Evolutionary conservation across 2,888 invertebrate species (phyloP).

Genomic region (Omphaloscelis lunosa): DNA sequence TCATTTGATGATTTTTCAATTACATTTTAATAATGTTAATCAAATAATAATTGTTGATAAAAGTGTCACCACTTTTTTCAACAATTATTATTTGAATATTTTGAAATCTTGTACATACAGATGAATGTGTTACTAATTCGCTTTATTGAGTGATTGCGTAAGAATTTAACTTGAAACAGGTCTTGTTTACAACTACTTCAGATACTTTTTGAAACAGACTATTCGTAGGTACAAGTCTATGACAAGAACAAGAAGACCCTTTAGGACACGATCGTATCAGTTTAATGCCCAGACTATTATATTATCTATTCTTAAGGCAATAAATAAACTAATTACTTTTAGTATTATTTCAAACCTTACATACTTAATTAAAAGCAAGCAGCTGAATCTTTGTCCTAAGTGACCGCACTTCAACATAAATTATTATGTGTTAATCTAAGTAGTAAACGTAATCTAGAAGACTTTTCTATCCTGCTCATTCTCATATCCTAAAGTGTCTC

Average conservation of each 20-base stretch:
- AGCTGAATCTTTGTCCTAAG: not conserved
- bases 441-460: not conserved
- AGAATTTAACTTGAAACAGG: not conserved
- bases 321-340: not conserved
- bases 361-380: conserved; percentile 12
- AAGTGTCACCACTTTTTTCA: too few relatives aligned
- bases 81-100: too few relatives aligned
- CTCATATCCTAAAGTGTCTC: not conserved
- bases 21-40: not conserved
- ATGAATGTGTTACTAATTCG: not conserved
- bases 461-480: not conserved
- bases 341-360: conserved; percentile 18
- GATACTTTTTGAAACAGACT: not conserved
- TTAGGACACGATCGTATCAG: not conserved
- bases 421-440: not conserved
- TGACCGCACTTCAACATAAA: not conserved
- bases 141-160: not conserved
- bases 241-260: not conserved
- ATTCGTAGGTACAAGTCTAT: not conserved
- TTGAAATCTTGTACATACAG: not conserved
- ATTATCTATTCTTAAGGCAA: not conserved
- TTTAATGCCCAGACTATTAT: not conserved
- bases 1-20: not conserved
- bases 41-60: not conserved
- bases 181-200: not conserved